Conservation (phyloP, 2,113 vertebrate species). For the Sciurus niger region DNA sequence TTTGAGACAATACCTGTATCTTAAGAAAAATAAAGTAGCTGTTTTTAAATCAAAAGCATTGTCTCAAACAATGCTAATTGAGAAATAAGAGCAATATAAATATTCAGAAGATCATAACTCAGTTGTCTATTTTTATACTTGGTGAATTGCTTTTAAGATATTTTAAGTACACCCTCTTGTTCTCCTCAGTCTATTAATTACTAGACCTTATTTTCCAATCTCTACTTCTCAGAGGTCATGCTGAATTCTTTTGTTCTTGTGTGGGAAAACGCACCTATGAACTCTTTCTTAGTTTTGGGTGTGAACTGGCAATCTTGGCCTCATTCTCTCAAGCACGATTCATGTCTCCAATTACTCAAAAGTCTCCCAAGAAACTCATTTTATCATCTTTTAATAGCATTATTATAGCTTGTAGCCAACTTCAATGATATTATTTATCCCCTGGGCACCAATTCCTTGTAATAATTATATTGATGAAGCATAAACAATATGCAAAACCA, state of each 20-base stretch:
- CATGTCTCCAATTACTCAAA: conserved; percentile 22
- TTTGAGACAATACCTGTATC: not conserved
- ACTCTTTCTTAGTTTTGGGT: not conserved
- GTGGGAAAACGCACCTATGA: not conserved
- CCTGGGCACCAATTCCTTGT: conserved; percentile 1
- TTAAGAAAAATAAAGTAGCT: not conserved
- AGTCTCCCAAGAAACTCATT: conserved; percentile 31
- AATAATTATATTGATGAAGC: conserved; percentile 32
- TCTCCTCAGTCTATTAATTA: not conserved
- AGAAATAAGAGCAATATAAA: conserved; percentile 32
- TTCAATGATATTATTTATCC: not conserved
- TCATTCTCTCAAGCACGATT: conserved; percentile 43
- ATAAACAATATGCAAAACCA: conserved; percentile 43
- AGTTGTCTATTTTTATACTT: not conserved
- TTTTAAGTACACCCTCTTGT: not conserved
- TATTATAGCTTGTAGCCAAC: not conserved
- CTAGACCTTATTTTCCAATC: not conserved
- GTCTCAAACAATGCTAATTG: not conserved
- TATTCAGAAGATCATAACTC: not conserved
- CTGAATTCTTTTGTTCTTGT: not conserved
- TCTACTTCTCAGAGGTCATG: not conserved
- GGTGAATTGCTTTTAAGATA: conserved; percentile 13
- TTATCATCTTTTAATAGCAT: conserved; percentile 33
- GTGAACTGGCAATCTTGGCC: not conserved
- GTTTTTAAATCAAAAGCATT: not conserved